Percentiles rank a stretch among this genome's conserved stretches.
Conservation (phyloP, 2,797 vertebrate species). For the Enteromius thamalakanensis region DNA sequence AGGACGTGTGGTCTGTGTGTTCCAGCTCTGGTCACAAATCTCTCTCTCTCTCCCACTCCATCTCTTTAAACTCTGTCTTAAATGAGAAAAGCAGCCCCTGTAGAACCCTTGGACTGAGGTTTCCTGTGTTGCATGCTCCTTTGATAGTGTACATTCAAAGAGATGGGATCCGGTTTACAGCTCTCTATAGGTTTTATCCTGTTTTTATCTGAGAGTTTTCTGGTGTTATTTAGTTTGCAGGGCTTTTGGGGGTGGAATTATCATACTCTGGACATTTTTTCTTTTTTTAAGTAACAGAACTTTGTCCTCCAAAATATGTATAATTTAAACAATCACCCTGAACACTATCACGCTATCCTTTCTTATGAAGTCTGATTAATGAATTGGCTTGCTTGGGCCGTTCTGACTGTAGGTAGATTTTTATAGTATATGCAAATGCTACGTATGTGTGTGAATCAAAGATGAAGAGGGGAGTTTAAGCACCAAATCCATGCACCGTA, state of each 20-base stretch:
- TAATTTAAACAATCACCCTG: background rate
- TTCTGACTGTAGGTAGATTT: background rate
- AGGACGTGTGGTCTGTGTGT: conserved; percentile 32
- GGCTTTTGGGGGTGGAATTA: background rate
- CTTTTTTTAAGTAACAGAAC: background rate
- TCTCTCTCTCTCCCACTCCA: background rate
- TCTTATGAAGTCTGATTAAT: background rate
- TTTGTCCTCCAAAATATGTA: background rate
- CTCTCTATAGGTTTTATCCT: conserved; percentile 2
- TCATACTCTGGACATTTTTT: background rate
- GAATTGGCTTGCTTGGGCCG: background rate
- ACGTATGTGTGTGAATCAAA: no score
- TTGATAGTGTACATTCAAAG: conserved; percentile 27
- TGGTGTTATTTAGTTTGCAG: background rate
- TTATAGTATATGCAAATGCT: background rate
- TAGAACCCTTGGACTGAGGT: background rate
- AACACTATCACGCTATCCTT: background rate
- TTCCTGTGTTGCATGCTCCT: background rate
- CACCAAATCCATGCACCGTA: background rate
- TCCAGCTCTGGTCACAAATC: conserved; percentile 25
- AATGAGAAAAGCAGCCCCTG: conserved; percentile 27
- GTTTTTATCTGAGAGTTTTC: conserved; percentile 1
- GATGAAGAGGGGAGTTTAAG: no score
- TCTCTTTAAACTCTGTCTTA: conserved; percentile 37
- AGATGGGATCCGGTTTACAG: conserved; percentile 4